Evolutionary conservation across 2,113 vertebrate genomes (phyloP).

Genomic region (Thinocorus orbignyianus): DNA sequence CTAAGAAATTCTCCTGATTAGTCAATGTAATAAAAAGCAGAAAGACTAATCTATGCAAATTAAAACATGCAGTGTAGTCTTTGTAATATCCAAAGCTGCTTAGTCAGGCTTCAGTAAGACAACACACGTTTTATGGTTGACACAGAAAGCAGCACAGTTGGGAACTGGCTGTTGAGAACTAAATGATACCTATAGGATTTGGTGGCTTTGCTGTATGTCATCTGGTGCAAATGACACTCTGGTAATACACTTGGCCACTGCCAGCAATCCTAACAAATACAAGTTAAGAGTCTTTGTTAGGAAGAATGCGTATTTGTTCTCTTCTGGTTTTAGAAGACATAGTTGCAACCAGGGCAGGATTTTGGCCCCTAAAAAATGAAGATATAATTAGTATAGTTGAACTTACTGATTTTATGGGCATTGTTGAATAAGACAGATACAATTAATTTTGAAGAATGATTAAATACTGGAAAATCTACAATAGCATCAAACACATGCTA

Average conservation of each 20-base stretch:
- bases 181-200: slow-evolving; percentile 10
- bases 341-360: neutral
- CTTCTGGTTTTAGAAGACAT: neutral
- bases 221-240: neutral
- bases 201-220: neutral
- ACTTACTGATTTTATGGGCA: neutral
- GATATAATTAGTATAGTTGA: neutral
- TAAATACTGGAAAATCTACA: neutral
- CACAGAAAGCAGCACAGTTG: neutral
- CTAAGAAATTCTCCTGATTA: slow-evolving; percentile 46
- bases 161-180: slow-evolving; percentile 17
- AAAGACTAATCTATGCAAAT: slow-evolving; percentile 62
- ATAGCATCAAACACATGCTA: neutral
- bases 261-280: neutral
- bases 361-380: neutral
- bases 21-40: neutral
- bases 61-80: slow-evolving; percentile 42
- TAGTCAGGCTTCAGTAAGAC: slow-evolving; percentile 54
- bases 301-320: neutral
- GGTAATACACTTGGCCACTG: neutral
- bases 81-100: slow-evolving; percentile 60
- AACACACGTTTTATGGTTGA: slow-evolving; percentile 28
- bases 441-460: neutral
- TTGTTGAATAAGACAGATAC: neutral
- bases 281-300: neutral